phyloP scores from a whole-genome alignment of 2,113 vertebrate species.

The Strix aluco region DNA sequence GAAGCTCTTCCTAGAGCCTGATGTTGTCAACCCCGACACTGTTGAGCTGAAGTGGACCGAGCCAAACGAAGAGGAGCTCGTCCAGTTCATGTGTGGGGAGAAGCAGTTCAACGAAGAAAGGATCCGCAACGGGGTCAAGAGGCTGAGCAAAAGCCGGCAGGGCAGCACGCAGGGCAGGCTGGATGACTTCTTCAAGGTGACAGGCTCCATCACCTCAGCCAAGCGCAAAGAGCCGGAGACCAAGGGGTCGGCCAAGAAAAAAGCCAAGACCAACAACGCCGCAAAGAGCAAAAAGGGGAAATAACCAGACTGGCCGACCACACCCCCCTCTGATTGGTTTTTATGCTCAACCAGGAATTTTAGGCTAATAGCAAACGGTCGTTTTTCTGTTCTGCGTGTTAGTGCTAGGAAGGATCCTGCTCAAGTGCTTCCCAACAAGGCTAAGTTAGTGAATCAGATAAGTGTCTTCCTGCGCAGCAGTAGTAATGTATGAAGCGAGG shows the following conservation, averaged over 20 bases:
- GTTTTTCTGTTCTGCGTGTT: neutral
- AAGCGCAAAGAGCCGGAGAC: constrained; percentile 89
- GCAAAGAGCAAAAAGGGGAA: constrained; percentile 84
- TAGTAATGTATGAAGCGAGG: neutral
- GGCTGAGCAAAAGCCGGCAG: constrained; percentile 90
- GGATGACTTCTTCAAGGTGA: constrained; percentile 95
- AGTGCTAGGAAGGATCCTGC: neutral
- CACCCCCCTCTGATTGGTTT: rapidly evolving
- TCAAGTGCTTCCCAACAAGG: neutral
- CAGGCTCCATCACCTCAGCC: constrained; percentile 88
- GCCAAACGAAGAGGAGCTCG: constrained; percentile 85
- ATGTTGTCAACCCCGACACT: constrained; percentile 81
- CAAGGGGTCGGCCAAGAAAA: constrained; percentile 90
- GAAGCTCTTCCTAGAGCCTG: constrained; percentile 87
- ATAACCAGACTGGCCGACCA: neutral
- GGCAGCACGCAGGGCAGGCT: constrained; percentile 94
- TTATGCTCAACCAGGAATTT: neutral
- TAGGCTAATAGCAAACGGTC: neutral
- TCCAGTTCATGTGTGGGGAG: constrained; percentile 89
- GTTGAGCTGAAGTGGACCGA: constrained; percentile 91
- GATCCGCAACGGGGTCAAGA: constrained; percentile 86
- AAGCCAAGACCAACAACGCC: constrained; percentile 77
- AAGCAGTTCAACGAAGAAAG: constrained; percentile 97
- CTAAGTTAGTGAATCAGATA: neutral
- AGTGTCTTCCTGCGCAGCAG: neutral